phyloP scores from a whole-genome alignment of 2,888 invertebrate species.

The Nematopogon swammerdamellus region DNA sequence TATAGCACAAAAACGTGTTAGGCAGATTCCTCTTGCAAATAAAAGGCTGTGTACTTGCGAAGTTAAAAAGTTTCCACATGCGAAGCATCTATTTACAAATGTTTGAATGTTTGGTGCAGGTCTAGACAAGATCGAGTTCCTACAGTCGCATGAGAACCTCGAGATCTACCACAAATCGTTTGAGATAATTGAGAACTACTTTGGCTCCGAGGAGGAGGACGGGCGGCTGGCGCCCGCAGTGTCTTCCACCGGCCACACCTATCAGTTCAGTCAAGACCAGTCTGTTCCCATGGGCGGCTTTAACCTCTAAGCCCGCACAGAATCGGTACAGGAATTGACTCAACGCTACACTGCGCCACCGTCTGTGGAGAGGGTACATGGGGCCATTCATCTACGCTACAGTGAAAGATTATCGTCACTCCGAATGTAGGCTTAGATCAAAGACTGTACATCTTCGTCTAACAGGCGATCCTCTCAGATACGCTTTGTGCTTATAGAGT shows the following conservation, averaged over 20 bases:
- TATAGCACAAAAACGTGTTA: too few relatives aligned
- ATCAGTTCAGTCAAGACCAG: constrained; percentile 68
- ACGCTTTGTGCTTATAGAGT: neutral
- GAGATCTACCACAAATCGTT: constrained; percentile 97
- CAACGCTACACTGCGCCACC: neutral
- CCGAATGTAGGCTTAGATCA: too few relatives aligned
- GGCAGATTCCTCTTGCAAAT: too few relatives aligned
- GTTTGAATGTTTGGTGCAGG: constrained; percentile 56
- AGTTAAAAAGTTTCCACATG: too few relatives aligned
- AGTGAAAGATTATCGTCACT: too few relatives aligned
- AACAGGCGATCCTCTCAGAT: neutral
- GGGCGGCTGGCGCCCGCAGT: constrained; percentile 74
- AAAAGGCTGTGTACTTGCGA: too few relatives aligned
- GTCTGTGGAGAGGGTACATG: neutral
- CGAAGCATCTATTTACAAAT: too few relatives aligned
- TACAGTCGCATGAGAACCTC: constrained; percentile 95
- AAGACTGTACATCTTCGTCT: neutral
- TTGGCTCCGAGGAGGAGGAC: constrained; percentile 90
- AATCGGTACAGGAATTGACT: too few relatives aligned
- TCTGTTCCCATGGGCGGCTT: constrained; percentile 76
- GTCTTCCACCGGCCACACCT: constrained; percentile 71
- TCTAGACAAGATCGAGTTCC: constrained; percentile 95
- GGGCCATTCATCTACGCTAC: neutral
- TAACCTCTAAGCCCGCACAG: constrained; percentile 64
- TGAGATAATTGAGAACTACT: constrained; percentile 94